Base-by-base conservation (phyloP, 2,113 vertebrate species). In the Paramormyrops kingsleyae region DNA sequence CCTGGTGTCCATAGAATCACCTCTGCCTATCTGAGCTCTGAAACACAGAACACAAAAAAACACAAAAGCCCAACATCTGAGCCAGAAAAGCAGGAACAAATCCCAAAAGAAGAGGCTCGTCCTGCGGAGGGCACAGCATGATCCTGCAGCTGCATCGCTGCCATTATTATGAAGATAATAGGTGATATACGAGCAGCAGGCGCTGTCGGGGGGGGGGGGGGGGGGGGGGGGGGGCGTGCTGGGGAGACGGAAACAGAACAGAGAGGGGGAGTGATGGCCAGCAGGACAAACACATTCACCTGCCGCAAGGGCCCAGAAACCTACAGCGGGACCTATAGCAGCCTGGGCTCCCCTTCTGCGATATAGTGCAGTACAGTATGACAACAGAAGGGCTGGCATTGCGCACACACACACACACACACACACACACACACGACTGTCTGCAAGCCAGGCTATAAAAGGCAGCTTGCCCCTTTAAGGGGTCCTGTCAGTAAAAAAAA, bases 381-480 rank as follows among this genome's bases (percentile, higher is more conserved):
- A 42, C 5, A 74, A 35, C 66, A 31, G 66, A 15, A 35, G 10
- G 9, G 62, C n/a, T 27, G 62, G 62, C 24, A 70, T 24, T 2
- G 6, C 5, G 5, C 42, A 83, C 39, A 83, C 77, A 31, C 31
- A 83, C 13, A 39, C 35, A 42, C 31, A 42, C 74, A 80, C 31
- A 80, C 74, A 80, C 74, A n/a, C 7, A n/a, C 62, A 27, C 0
- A 9, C 35, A 42, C 35, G 13, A 42, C 10, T 42, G 74, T 42
- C 74, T 39, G 13, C 27, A 47, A 17, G 19, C 89, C 39, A 17
- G 19, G 17, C 77, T 84, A 24, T 21, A 59, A 89, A 56, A n/a
- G 39, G 59, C 47, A 39, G 59, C 50, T 62, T 90, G 87, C 66
- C 27, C 84, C 89, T 52, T 90, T 66, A 47, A 90, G 27, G 66